Percentiles rank a stretch among this genome's conserved stretches.
Evolutionary conservation across 2,113 vertebrate species (phyloP).

Genomic region (Asarcornis scutulata): DNA sequence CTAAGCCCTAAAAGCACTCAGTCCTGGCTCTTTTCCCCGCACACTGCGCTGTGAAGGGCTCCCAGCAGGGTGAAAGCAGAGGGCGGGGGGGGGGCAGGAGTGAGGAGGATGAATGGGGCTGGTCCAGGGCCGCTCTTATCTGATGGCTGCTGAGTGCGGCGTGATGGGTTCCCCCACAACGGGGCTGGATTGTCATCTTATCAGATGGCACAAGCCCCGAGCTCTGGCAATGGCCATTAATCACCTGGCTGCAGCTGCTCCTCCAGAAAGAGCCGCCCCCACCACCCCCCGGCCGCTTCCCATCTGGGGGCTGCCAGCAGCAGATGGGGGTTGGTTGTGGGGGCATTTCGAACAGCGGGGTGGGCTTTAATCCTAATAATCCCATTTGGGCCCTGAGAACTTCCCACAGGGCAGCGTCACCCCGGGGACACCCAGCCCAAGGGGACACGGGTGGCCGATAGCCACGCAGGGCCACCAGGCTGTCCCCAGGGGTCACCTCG

Average conservation of each 20-base stretch:
- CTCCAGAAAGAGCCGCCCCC: background rate
- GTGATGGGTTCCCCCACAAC: constrained; percentile 62
- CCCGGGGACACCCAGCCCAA: background rate
- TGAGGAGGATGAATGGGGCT: constrained; percentile 53
- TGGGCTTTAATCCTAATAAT: no score
- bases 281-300: background rate
- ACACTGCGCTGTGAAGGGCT: no score
- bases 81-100: constrained; percentile 39
- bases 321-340: no score
- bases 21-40: no score
- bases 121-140: constrained; percentile 32
- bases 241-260: constrained; percentile 19
- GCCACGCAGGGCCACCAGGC: background rate
- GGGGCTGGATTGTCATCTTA: constrained; percentile 69
- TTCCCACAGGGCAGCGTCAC: no score
- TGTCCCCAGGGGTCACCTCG: fast-evolving
- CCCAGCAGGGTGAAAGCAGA: constrained; percentile 58
- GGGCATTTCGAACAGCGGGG: no score
- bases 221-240: constrained; percentile 16
- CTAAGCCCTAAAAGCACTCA: no score
- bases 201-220: constrained; percentile 62
- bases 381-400: no score
- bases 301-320: no score
- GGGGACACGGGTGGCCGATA: background rate
- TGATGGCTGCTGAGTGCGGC: constrained; percentile 62